Percentiles rank a stretch among this genome's conserved stretches.
Conservation (phyloP, 2,113 vertebrate species). For the Grammomys dolichurus region DNA sequence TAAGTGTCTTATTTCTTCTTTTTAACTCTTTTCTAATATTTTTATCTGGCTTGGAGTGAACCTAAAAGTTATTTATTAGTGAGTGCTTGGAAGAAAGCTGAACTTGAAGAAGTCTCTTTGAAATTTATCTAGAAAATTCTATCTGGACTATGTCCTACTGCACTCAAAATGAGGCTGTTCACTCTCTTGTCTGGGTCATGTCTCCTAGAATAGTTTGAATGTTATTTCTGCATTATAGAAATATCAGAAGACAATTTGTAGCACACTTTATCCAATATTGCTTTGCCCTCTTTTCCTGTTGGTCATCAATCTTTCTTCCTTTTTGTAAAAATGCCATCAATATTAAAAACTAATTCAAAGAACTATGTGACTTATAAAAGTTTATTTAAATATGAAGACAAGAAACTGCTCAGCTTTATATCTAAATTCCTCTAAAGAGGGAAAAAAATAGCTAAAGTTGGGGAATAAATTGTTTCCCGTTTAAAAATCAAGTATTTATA, state of each 20-base stretch:
- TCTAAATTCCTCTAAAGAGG: slow-evolving; percentile 40
- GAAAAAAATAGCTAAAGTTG: slow-evolving; percentile 35
- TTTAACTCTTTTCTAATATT: slow-evolving; percentile 23
- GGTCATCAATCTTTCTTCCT: neutral
- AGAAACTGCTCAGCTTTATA: slow-evolving; percentile 20
- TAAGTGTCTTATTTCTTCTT: neutral
- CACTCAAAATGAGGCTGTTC: neutral
- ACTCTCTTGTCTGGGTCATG: neutral
- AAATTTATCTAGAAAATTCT: slow-evolving; percentile 19
- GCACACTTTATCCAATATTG: slow-evolving; percentile 33
- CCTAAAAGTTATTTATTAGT: slow-evolving; percentile 49
- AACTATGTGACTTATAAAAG: neutral
- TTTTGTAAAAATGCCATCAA: neutral
- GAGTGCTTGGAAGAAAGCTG: neutral
- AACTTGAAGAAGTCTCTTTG: slow-evolving; percentile 38
- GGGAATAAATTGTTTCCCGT: neutral
- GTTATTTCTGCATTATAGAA: neutral
- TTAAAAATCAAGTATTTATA: slow-evolving; percentile 8
- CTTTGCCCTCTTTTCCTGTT: slow-evolving; percentile 44
- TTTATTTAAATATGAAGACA: slow-evolving; percentile 42
- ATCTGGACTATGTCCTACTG: neutral
- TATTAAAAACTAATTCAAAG: slow-evolving; percentile 51
- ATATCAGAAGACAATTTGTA: neutral
- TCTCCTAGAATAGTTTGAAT: neutral
- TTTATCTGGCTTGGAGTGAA: slow-evolving; percentile 40